Evolutionary conservation across 2,113 vertebrate genomes (phyloP), one percentile per base, ranked within the genome.

Genomic region (Ceyx melanurus): DNA sequence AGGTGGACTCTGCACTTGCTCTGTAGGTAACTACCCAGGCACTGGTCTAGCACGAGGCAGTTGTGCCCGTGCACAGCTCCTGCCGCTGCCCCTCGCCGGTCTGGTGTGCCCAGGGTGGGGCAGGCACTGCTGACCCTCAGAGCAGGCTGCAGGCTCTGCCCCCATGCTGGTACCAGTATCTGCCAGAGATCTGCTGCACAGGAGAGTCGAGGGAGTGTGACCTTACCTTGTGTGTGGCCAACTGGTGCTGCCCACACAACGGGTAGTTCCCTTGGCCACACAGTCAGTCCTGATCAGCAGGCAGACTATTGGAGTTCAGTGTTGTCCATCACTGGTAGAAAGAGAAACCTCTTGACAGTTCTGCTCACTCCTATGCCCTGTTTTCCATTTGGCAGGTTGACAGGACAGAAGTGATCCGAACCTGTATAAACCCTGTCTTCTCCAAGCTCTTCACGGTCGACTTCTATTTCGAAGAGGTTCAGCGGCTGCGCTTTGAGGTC

Each of bases 381-480:
- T 86, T 56, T 92, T 70, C 23, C 7, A 21, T 79, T 88, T 95
- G 82, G 50, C 97, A 99, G 99, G 99, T 99, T 94, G 99, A 99
- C 97, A 98, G 99, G 90, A 99, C 99, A 0, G 99, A 99, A 94
- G 98, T 99, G 91, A 98, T 99, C 48, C 98, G 98, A 48, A 99
- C 99, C 97, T 99, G 98, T 75, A 98, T 99, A 85, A 99, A 98
- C 92, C 99, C 99, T 0, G 96, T 98, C 65, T 99, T 99, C 97
- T 99, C 99, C 31, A 99, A 99, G 95, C 98, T 99, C 58, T 99
- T 99, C 94, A 99, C 98, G 0, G 97, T 99, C 95, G 99, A 99
- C 93, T 99, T 99, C 96, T 99, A 99, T 82, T 99, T 99, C 58
- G 99, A 99, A 94, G 99, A 99, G 93, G 98, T 99, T 45, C 99